Evolutionary conservation across 2,888 invertebrate genomes (phyloP), one percentile per base, ranked within the genome.

Genomic region (Seira sanloemensis): DNA sequence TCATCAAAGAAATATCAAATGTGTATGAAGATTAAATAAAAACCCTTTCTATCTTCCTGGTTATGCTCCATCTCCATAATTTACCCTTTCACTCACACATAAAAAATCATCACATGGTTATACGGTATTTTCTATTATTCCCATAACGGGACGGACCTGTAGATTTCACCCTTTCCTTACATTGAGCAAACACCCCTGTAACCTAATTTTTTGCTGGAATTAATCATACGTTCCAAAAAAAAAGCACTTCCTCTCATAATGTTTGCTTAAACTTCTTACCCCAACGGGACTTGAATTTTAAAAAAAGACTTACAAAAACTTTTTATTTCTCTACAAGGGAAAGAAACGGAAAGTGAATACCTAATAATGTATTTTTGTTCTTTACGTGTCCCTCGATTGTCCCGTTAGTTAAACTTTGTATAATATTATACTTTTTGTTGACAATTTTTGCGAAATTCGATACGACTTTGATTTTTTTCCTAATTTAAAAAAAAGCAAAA

Each of bases 371-470:
- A n/a, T n/a, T n/a, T n/a, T n/a, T 26, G 21, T 37, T 37, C 1
- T 25, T 12, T 7, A 58, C n/a, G 18, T 58, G 16, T n/a, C n/a
- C n/a, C 58, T n/a, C 58, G n/a, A n/a, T n/a, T 21, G 67, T 73
- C 27, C 79, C 79, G 73, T 79, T 74, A 58, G 12, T 7, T 25
- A 26, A 2, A 23, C 19, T 23, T 12, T 4, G 19, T 21, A 19
- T 37, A 21, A 50, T 21, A 72, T 27, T 26, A 7, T 5, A 16
- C 19, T 26, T 27, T 37, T 71, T 71, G 72, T 72, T 71, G 77
- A 72, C 58, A 72, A 21, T 81, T 83, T 81, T 58, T 58, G 77
- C 83, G 83, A 78, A 78, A 83, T 83, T 21, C 25, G 83, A 83
- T 78, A 77, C 50, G 2, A 27, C 5, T 50, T n/a, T 19, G 19